Base-by-base conservation (phyloP, 2,888 invertebrate species). In the Dastarcus helophoroides region DNA sequence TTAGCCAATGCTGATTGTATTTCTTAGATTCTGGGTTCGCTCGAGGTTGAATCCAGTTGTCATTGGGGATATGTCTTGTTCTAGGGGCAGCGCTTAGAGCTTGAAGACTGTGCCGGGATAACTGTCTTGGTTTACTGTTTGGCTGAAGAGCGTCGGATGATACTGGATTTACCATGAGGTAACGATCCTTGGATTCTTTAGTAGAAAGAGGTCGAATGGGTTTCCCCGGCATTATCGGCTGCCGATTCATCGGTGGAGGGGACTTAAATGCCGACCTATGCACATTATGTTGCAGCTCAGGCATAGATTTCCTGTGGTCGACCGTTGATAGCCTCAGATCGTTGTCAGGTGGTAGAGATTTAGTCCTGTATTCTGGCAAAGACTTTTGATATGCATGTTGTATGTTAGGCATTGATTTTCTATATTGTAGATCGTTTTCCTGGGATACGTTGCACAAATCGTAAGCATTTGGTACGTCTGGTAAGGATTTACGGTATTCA, bases 1-100 rank as follows among this genome's bases (percentile, higher is more conserved):
- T 78, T n/a, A 93, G 68, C 91, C 91, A 91, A 55, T 93, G 90
- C 46, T 89, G 84, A 48, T 72, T 73, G 50, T 80, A 79, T 51
- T 76, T 77, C 33, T 47, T 53, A 3, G 48, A 47, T 38, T 61
- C 59, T 0, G 73, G 69, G 48, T 73, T 66, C 3, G 64, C 62
- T 40, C 71, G 76, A 25, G 75, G 67, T 50, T 76, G 79, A 47
- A 82, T 69, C 76, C 84, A 82, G 36, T 79, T 77, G 30, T 75
- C 67, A 39, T 67, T 73, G 15, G 74, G 71, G 37, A 81, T 76
- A 52, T 81, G 71, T 49, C 81, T 74, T 11, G 79, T 75, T 35
- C 80, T 76, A 2, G 86, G 85, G 11, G 79, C 80, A 14, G 85
- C 83, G 51, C 82, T 83, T 5, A 85, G 61, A 6, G 64, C 67